Evolutionary conservation across 1,140 invertebrate species (phyloP).

Genomic region (Achroia grisella): DNA sequence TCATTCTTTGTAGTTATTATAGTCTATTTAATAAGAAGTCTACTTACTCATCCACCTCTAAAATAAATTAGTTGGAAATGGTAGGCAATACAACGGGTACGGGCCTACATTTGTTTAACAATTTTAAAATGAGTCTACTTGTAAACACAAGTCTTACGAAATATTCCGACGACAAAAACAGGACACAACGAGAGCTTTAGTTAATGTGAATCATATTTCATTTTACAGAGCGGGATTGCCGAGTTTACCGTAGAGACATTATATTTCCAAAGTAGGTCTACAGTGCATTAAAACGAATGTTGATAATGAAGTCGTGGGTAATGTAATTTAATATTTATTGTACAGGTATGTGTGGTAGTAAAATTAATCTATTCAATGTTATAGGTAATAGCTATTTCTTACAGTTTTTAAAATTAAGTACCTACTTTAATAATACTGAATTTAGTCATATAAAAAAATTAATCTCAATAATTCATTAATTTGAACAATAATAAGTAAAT

Average conservation of each 20-base stretch:
- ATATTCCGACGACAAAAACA: conserved; percentile 41
- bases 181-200: conserved; percentile 44
- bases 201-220: conserved; percentile 56
- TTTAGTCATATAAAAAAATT: too few species aligned
- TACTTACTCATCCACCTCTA: too few species aligned
- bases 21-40: too few species aligned
- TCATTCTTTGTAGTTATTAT: too few species aligned
- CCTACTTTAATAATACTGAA: too few species aligned
- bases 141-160: conserved; percentile 33
- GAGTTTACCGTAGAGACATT: conserved; percentile 24
- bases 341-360: too few species aligned
- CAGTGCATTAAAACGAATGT: conserved; percentile 40
- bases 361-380: too few species aligned
- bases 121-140: conserved; percentile 28
- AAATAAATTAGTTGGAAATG: not conserved
- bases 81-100: not conserved
- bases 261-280: conserved; percentile 28
- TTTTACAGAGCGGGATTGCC: conserved; percentile 35
- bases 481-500: too few species aligned
- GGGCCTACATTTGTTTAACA: conserved; percentile 14
- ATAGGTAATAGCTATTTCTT: too few species aligned
- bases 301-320: conserved; percentile 37
- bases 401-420: too few species aligned
- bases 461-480: too few species aligned
- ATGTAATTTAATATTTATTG: too few species aligned